Evolutionary conservation across 2,797 vertebrate species (phyloP).

Genomic region (Nannoperca australis): DNA sequence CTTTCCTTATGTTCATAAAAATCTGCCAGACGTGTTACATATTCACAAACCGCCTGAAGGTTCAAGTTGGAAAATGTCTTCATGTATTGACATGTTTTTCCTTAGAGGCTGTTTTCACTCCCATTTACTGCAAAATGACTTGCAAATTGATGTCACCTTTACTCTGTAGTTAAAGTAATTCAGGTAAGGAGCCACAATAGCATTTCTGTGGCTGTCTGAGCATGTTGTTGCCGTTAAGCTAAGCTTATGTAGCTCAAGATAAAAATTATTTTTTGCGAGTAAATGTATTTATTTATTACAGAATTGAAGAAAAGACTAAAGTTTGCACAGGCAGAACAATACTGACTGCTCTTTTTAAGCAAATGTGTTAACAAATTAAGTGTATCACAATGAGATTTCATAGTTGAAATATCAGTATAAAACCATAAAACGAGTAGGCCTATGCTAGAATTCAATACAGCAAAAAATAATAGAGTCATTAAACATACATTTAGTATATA

Average conservation of each 20-base stretch:
- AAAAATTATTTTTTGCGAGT: background rate
- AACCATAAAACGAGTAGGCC: background rate
- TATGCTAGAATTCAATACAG: background rate
- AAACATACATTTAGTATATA: background rate
- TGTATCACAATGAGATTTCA: background rate
- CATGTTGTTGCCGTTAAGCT: conserved; percentile 10
- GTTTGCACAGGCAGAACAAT: background rate
- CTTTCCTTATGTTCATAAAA: conserved; percentile 11
- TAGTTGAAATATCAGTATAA: background rate
- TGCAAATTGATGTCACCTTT: background rate
- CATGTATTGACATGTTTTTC: conserved; percentile 44
- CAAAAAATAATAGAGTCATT: background rate
- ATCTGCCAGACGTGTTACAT: conserved; percentile 16
- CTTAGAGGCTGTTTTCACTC: conserved; percentile 3
- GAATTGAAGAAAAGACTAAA: background rate
- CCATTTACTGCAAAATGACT: conserved; percentile 8
- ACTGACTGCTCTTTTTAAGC: background rate
- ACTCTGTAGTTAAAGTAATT: conserved; percentile 18
- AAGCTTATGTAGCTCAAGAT: background rate
- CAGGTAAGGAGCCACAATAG: background rate
- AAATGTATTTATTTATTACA: background rate
- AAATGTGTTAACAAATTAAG: background rate
- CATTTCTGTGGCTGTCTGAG: conserved; percentile 14
- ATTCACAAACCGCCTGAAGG: conserved; percentile 36
- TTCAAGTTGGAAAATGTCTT: conserved; percentile 32